Percentiles rank a stretch among this genome's conserved stretches.
Evolutionary conservation across 2,888 invertebrate genomes (phyloP).

Genomic region (Apomyelois bistriatella): DNA sequence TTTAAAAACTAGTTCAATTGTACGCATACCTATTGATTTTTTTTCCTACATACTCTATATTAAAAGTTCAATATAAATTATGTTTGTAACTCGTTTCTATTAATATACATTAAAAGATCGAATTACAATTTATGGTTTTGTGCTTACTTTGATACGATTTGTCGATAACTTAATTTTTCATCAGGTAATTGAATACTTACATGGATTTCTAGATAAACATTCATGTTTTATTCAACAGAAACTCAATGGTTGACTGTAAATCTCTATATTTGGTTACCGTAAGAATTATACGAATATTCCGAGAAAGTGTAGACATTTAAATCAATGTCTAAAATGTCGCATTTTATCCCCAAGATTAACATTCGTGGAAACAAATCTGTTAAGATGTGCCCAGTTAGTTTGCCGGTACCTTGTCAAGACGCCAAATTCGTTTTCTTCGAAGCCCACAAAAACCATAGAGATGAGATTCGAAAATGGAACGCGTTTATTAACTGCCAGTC

Average conservation of each 20-base stretch:
- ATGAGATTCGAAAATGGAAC: constrained; percentile 45
- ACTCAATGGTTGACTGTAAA: not conserved
- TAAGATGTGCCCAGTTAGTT: constrained; percentile 8
- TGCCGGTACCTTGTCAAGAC: constrained; percentile 5
- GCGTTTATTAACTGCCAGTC: constrained; percentile 65
- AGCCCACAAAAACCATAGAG: constrained; percentile 16
- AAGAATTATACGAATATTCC: not conserved
- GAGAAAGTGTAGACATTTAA: constrained; percentile 22
- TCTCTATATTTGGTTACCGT: not conserved
- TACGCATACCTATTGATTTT: too few relatives aligned
- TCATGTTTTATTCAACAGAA: constrained; percentile 10
- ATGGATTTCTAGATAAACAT: not conserved
- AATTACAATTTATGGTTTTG: constrained; percentile 8
- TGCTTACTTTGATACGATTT: not conserved
- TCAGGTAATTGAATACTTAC: constrained; percentile 9
- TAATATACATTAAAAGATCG: not conserved
- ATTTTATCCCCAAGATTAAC: constrained; percentile 14
- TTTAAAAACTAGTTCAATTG: too few relatives aligned
- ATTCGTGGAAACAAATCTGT: constrained; percentile 19
- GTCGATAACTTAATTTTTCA: not conserved
- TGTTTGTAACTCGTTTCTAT: not conserved
- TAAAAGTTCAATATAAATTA: too few relatives aligned
- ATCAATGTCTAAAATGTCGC: constrained; percentile 19
- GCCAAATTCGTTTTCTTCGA: constrained; percentile 13
- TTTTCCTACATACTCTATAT: too few relatives aligned